Conservation (phyloP, 2,113 vertebrate genomes). For the Ursus arctos region DNA sequence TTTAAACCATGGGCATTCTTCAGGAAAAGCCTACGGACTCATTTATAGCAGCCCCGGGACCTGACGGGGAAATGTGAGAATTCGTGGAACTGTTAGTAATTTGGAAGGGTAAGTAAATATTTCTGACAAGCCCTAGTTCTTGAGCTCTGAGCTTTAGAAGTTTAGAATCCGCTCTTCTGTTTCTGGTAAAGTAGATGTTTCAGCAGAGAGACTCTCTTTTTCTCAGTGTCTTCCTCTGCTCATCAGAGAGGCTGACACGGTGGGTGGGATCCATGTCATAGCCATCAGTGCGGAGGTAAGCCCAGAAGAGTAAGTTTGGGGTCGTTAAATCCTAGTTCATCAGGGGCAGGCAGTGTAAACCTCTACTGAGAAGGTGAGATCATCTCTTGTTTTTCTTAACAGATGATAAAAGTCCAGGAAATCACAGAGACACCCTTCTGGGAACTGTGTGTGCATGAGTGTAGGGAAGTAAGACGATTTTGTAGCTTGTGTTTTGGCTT, state of each 20-base stretch:
- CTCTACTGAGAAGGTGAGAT: not conserved
- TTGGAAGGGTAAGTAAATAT: not conserved
- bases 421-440: not conserved
- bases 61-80: not conserved
- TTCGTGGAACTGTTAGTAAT: not conserved
- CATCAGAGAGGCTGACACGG: not conserved
- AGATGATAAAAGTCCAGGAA: not conserved
- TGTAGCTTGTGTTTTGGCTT: not conserved
- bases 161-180: not conserved
- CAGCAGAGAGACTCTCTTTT: not conserved
- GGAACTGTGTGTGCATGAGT: not conserved
- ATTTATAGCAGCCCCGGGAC: not conserved
- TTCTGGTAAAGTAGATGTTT: not conserved
- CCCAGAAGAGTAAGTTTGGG: not conserved
- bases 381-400: not conserved
- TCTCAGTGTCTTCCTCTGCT: not conserved
- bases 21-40: not conserved
- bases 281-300: not conserved
- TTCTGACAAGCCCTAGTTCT: not conserved
- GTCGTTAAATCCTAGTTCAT: not conserved
- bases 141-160: not conserved
- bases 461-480: not conserved
- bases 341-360: not conserved
- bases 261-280: not conserved
- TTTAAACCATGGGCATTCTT: not conserved